These are phyloP conservation scores for Drosophila kikkawai DNA, from an alignment of 1,140 invertebrate species.

Conservation along the genomic window DNA sequence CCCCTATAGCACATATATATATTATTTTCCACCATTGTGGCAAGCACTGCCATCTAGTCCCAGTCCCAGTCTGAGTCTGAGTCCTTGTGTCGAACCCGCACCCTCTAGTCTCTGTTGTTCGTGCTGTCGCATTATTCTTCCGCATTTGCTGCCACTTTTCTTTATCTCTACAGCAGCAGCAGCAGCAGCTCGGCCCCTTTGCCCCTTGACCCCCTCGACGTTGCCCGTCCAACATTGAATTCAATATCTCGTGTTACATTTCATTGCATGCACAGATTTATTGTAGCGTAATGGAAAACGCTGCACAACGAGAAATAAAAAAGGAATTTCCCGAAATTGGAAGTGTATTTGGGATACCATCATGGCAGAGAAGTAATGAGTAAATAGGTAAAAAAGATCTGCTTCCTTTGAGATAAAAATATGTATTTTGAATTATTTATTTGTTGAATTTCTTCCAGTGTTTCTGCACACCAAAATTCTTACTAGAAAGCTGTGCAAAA, in stretches of 20 bases:
- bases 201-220: constrained; percentile 17
- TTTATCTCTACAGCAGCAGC: constrained; percentile 63
- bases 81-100: constrained; percentile 5
- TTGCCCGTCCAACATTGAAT: constrained; percentile 61
- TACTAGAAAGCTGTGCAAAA: constrained; percentile 43
- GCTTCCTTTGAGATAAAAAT: neutral
- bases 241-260: constrained; percentile 84
- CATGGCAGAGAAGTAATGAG: too few species aligned
- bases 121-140: constrained; percentile 83
- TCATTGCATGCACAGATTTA: constrained; percentile 82
- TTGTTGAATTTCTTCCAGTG: neutral
- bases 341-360: neutral
- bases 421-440: neutral
- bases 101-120: constrained; percentile 64
- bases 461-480: constrained; percentile 39
- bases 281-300: constrained; percentile 69
- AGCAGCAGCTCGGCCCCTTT: constrained; percentile 22
- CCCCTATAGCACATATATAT: constrained; percentile 27
- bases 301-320: constrained; percentile 12
- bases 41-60: constrained; percentile 6
- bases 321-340: neutral
- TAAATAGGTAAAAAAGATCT: neutral
- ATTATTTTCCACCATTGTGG: constrained; percentile 68
- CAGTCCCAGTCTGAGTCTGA: neutral
- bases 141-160: constrained; percentile 82